Base-by-base conservation (phyloP, 2,797 vertebrate genomes). In the Naso thynnoides region DNA sequence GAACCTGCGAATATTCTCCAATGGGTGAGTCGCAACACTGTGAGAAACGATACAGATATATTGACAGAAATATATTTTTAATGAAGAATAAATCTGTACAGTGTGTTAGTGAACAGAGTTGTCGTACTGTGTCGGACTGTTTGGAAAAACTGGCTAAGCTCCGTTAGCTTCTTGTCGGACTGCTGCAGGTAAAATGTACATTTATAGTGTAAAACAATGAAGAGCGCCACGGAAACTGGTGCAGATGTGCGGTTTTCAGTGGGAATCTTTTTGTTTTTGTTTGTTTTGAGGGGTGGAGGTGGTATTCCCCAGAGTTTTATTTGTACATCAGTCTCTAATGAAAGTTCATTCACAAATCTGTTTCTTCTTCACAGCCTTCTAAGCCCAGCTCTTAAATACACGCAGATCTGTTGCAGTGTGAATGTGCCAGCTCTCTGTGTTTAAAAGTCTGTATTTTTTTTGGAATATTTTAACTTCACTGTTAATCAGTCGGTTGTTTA, bases 21-120 rank as follows among this genome's bases (percentile, higher is more conserved):
- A 75, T 82, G 86, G 77, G 89, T 92, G 47, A 87, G 87, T 77
- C 9, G 0, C 1, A 0, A 27, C 8, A 4, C 19, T 4, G 6
- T 38, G 11, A 18, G 3, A 2, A 33, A 26, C 19, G 7, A 19
- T 0, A 0, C 14, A 1, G 6, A 0, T 0, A 3, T 7, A 10
- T 15, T 1, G n/a, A 5, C 8, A 21, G 21, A 7, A 19, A 13
- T 15, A 0, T 1, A 15, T 2, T 70, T 62, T 55, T 53, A 39
- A 0, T 9, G 5, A 15, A 8, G 55, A 59, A 19, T n/a, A 29
- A 42, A 42, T 18, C 0, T 21, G 29, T 45, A 1, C 27, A 54
- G 16, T 24, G 31, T 42, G 41, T 5, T 55, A 2, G 45, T 48
- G 56, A n/a, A 13, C 19, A 56, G 39, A 64, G 55, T 57, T 50